Evolutionary conservation across 2,113 vertebrate species (phyloP).

Genomic region (Phalacrocorax pelagicus): DNA sequence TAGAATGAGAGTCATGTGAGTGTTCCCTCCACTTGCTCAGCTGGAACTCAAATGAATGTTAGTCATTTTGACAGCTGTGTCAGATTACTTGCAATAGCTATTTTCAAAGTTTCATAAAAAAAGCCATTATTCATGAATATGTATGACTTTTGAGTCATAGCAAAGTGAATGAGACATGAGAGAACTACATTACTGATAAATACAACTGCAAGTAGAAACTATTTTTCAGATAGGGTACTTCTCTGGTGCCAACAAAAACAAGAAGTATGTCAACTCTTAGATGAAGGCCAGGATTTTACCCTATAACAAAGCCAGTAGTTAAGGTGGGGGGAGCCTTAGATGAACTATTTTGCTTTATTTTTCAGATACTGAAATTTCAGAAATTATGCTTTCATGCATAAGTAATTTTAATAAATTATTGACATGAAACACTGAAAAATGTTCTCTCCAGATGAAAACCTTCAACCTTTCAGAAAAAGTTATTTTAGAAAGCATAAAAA

Average conservation of each 20-base stretch:
- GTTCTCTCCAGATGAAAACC: neutral
- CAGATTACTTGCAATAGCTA: neutral
- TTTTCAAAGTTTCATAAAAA: neutral
- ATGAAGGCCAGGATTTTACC: neutral
- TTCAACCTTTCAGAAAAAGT: neutral
- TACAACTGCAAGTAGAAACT: neutral
- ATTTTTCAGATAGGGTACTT: neutral
- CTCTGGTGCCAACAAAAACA: neutral
- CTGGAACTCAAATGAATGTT: neutral
- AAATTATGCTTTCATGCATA: neutral
- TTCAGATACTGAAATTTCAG: neutral
- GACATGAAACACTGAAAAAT: neutral
- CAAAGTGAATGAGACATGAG: neutral
- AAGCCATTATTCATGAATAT: neutral
- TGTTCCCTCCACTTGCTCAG: neutral
- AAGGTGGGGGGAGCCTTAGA: neutral
- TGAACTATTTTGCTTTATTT: neutral
- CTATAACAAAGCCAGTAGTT: neutral
- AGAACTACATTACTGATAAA: neutral
- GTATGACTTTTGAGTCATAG: neutral
- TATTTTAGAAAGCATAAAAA: neutral
- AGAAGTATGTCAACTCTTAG: neutral
- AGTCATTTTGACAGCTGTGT: neutral
- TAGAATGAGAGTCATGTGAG: neutral
- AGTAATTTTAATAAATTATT: neutral